Conservation (phyloP, 2,797 vertebrate species). For the Muraenolepis orangiensis region DNA sequence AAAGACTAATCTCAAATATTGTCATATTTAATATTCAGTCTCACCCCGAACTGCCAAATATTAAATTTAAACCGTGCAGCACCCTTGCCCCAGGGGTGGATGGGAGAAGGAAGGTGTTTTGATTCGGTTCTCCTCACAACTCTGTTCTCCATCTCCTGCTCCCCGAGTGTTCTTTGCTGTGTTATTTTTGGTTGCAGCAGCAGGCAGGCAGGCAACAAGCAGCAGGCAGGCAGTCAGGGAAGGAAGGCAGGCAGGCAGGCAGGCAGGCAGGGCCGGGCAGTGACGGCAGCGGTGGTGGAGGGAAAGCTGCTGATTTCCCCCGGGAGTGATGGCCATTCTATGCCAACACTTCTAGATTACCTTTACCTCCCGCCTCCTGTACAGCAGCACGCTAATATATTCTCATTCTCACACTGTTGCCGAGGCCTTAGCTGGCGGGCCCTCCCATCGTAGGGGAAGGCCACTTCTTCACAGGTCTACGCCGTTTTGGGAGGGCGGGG, state of each 20-base stretch:
- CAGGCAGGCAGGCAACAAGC: neutral
- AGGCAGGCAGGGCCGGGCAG: conserved; percentile 53
- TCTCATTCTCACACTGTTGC: conserved; percentile 39
- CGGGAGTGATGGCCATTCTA: conserved; percentile 43
- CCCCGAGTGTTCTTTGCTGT: conserved; percentile 11
- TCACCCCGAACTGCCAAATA: conserved; percentile 15
- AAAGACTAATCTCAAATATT: neutral
- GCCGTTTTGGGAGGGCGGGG: conserved; percentile 44
- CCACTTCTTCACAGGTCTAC: conserved; percentile 35
- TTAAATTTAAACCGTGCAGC: conserved; percentile 25
- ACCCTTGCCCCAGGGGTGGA: too few relatives aligned
- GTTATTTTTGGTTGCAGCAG: neutral
- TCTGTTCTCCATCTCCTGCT: conserved; percentile 12
- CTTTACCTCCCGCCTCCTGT: conserved; percentile 48
- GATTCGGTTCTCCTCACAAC: neutral
- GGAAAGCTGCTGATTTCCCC: conserved; percentile 71
- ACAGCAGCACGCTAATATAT: conserved; percentile 54
- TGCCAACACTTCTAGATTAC: conserved; percentile 65
- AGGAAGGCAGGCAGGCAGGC: conserved; percentile 42
- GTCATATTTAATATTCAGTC: conserved; percentile 19
- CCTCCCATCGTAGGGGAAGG: conserved; percentile 46
- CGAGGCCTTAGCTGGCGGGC: conserved; percentile 29
- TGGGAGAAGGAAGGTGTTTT: neutral
- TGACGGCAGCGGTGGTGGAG: conserved; percentile 43
- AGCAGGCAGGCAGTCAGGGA: too few relatives aligned